Evolutionary conservation across 1,140 invertebrate species (phyloP), one percentile per base, ranked within the genome.

Genomic region (Ectropis grisescens): DNA sequence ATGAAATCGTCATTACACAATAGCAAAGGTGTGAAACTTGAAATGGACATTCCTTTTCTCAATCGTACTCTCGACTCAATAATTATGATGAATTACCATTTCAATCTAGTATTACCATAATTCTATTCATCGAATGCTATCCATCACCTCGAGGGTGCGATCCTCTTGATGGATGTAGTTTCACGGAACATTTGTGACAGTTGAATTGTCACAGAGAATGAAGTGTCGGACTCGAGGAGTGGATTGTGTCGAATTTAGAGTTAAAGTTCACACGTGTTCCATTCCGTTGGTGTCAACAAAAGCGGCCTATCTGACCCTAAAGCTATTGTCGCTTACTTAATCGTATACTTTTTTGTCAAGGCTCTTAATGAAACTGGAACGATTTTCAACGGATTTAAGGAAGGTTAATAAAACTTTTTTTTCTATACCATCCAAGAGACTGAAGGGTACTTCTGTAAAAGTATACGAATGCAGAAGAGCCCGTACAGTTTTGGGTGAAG

Each of bases 11-110:
- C n/a, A n/a, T n/a, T n/a, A n/a, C n/a, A 26, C 24, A 26, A 26
- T 26, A 50, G 50, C 35, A 41, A 57, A 69, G 47, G 50, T 64
- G 55, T 66, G 57, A 64, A 60, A 62, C 53, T 58, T 33, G 37
- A 55, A 67, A 58, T 54, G 47, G 45, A 43, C 41, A 48, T 42
- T 38, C 11, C 29, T 37, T 37, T 33, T 38, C 65, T 58, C 65
- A 69, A 47, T 52, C 64, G 58, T 55, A 56, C 13, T 52, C 51
- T 58, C 41, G 37, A 62, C 51, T 51, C 48, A 46, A 66, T 69
- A 64, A 75, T n/a, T n/a, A n/a, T 65, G 33, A 51, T 23, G 48
- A 43, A 76, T 79, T 79, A 65, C 59, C 74, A 79, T 79, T 53
- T 66, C 61, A 61, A 75, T 71, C 52, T 50, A 33, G 33, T 28